Base-by-base conservation (phyloP, 1,140 invertebrate genomes). In the Aphidius ervi region DNA sequence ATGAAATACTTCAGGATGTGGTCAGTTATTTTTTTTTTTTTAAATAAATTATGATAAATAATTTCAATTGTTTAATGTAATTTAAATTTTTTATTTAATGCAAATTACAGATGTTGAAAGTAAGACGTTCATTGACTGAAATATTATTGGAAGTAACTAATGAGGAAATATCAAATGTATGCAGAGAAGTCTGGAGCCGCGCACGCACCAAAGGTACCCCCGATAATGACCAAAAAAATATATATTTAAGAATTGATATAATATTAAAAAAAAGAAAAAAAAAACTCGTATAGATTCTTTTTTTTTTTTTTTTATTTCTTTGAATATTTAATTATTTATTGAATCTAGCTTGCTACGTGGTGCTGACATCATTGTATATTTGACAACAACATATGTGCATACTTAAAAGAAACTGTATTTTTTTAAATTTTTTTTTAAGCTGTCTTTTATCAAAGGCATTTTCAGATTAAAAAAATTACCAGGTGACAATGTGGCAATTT, bases 71-170 rank as follows among this genome's bases (percentile, higher is more conserved):
- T 45, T 39, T 10, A 4, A 37, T 55, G 43, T 37, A 46, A 50
- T 54, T 41, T 5, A n/a, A 46, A 56, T 41, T 54, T 58, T 31
- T 45, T 41, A 58, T 57, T 54, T 9, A 16, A 50, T 56, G 31
- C 42, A 6, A 55, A 46, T 56, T 75, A 7, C 79, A 97, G 94
- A 95, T 97, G 90, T 75, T 93, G 71, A 88, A 87, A 76, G 91
- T 97, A 23, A 85, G 93, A 65, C 83, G 88, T 58, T 88, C 89
- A 63, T 80, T 97, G 74, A 98, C 94, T 47, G 92, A 97, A 82
- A 90, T 97, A 68, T 84, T 98, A 55, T 82, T 98, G 59, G 93
- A 96, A 71, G 94, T 96, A 66, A 98, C 95, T 9, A 93, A 90
- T 71, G 86, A 90, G 75, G 91, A 95, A 84, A 94, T 97, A 72